phyloP scores from a whole-genome alignment of 2,888 invertebrate species.

The Cantharis rustica region DNA sequence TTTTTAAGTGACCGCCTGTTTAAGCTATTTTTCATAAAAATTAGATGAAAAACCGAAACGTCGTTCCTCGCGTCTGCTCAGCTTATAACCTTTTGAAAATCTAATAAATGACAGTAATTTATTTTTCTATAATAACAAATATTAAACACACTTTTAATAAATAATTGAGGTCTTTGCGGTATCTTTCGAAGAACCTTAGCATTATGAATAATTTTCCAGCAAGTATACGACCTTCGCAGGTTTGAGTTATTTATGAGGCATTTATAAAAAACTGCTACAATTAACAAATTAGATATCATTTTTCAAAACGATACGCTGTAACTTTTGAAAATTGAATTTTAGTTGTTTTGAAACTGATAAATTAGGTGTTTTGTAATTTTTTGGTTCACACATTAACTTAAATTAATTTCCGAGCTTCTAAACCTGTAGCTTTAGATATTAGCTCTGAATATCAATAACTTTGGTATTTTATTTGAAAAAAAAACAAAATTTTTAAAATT shows the following conservation, averaged over 20 bases:
- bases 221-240: slow-evolving; percentile 10
- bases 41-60: slow-evolving; percentile 18
- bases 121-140: slow-evolving; percentile 30
- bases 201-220: slow-evolving; percentile 17
- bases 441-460: not conserved
- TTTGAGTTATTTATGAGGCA: slow-evolving; percentile 38
- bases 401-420: slow-evolving; percentile 17
- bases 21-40: slow-evolving; percentile 16
- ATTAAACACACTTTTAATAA: slow-evolving; percentile 23
- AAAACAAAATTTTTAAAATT: not conserved
- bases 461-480: not conserved
- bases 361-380: slow-evolving; percentile 39
- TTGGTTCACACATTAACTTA: slow-evolving; percentile 36
- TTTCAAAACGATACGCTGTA: slow-evolving; percentile 26
- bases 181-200: slow-evolving; percentile 2
- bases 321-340: slow-evolving; percentile 35
- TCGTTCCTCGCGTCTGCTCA: slow-evolving; percentile 20
- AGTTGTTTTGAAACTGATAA: slow-evolving; percentile 34
- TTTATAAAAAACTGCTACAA: slow-evolving; percentile 42
- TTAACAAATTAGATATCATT: slow-evolving; percentile 39
- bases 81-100: slow-evolving; percentile 30
- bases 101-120: slow-evolving; percentile 34
- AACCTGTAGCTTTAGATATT: slow-evolving; percentile 4
- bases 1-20: slow-evolving; percentile 6
- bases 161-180: slow-evolving; percentile 11